Percentiles rank a stretch among this genome's conserved stretches.
phyloP scores from a whole-genome alignment of 2,113 vertebrate genomes.

The Carollia perspicillata region DNA sequence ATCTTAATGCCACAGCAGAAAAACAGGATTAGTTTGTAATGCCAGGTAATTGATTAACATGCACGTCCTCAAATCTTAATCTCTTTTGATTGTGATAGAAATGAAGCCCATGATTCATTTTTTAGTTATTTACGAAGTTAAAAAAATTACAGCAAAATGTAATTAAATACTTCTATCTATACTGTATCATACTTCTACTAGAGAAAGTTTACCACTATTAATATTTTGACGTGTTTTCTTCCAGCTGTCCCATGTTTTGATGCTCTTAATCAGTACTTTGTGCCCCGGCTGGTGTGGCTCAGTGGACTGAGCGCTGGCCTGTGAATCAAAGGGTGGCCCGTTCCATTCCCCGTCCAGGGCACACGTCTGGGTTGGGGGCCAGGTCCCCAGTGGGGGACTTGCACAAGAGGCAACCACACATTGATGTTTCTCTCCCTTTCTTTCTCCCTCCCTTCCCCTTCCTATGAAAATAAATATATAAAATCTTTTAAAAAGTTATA shows the following conservation, averaged over 20 bases:
- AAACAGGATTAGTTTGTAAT: constrained; percentile 72
- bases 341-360: too few relatives aligned
- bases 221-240: constrained; percentile 3
- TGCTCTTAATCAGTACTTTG: not conserved
- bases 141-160: constrained; percentile 36
- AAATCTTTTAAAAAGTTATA: too few relatives aligned
- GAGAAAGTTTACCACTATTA: not conserved
- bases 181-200: not conserved
- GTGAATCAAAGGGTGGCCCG: too few relatives aligned
- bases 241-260: not conserved
- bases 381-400: too few relatives aligned
- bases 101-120: constrained; percentile 48
- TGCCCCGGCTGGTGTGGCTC: too few relatives aligned
- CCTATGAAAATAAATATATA: not conserved
- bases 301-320: too few relatives aligned
- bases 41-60: constrained; percentile 68
- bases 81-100: constrained; percentile 56
- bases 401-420: too few relatives aligned
- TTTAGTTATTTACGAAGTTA: constrained; percentile 30
- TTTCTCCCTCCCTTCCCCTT: not conserved
- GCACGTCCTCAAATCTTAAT: constrained; percentile 56
- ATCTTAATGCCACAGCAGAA: constrained; percentile 59
- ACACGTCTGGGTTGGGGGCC: too few relatives aligned
- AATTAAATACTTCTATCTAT: not conserved
- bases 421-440: too few relatives aligned